Base-by-base conservation (phyloP, 2,113 vertebrate species). In the Nesoenas mayeri region DNA sequence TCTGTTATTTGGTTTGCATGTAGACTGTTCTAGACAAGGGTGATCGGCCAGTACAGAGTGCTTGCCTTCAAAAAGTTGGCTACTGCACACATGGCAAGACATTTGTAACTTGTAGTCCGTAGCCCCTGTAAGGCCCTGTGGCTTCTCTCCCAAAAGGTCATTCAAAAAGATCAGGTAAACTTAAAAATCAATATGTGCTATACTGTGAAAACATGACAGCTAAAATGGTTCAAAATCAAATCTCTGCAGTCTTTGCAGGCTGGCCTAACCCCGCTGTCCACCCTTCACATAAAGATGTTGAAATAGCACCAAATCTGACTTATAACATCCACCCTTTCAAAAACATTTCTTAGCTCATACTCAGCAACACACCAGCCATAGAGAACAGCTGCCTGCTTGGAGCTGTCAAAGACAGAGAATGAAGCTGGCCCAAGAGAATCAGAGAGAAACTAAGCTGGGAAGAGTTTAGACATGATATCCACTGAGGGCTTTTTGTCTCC, bases 241-340 rank as follows among this genome's bases (percentile, higher is more conserved):
- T 40, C 26, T 65, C 34, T 28, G 22, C 12, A 9, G 7, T 2
- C 38, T 74, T 42, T 24, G n/a, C 42, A 72, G 58, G 4, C 10
- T 14, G 54, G 21, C 12, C n/a, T 62, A 67, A 72, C 44, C 11
- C n/a, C 31, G 32, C 40, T 50, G 48, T 4, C 74, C 62, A 40
- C 11, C 10, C 54, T 31, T 53, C n/a, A 10, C 0, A 0, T 21
- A 40, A 77, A 80, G 7, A n/a, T 0, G 1, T 16, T 2, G 50
- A 42, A 16, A 47, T 9, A 29, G 20, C 26, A 11, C 7, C 57
- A 42, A 32, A 12, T 15, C 42, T 13, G 36, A 53, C 20, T 5
- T 21, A 15, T 7, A 38, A 71, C 15, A 29, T 4, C 11, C 2
- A 0, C 15, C n/a, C 57, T 79, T 62, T 50, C 31, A 32, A 70